Evolutionary conservation across 2,113 vertebrate species (phyloP), one percentile per base, ranked within the genome.

Genomic region (Dipodomys merriami): DNA sequence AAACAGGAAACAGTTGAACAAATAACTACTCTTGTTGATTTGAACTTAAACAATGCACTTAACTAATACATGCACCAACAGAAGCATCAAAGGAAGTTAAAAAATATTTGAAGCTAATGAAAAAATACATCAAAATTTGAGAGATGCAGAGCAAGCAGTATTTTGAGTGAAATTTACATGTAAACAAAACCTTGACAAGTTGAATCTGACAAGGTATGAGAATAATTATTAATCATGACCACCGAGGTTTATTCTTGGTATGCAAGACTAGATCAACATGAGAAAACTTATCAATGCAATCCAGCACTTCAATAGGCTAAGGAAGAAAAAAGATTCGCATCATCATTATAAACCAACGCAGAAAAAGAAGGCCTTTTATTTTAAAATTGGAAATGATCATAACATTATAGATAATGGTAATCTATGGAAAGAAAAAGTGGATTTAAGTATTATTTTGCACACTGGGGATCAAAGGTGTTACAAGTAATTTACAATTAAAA

Each of bases 401-500:
- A 57, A 5, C 44, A 88, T 27, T 69, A 77, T 91, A 29, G 72
- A 95, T 88, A n/a, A 65, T 57, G 64, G 79, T 86, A 92, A 94
- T 92, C 49, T 78, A 83, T 57, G 89, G 81, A 90, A 95, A 93
- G 64, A 96, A 85, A 95, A 93, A 72, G 27, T 15, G 90, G 91
- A 95, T 91, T 93, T 84, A 93, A 91, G 84, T 93, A 80, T 94
- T 65, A 92, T 78, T 96, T 94, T 67, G 84, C 64, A 92, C 78
- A 25, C 29, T 86, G 91, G 73, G 96, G 91, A 96, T 90, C 77
- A 95, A 96, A 96, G 69, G 89, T 96, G 94, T 93, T 89, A 25
- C 13, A 95, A 90, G n/a, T 76, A 91, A 86, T 91, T 93, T 95
- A 72, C 95, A 97, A 95, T 88, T 96, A 95, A 93, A 90, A 96